These are phyloP conservation scores for Dicrurus megarhynchus DNA, from an alignment of 2,113 vertebrate genomes.

Conservation along the genomic window DNA sequence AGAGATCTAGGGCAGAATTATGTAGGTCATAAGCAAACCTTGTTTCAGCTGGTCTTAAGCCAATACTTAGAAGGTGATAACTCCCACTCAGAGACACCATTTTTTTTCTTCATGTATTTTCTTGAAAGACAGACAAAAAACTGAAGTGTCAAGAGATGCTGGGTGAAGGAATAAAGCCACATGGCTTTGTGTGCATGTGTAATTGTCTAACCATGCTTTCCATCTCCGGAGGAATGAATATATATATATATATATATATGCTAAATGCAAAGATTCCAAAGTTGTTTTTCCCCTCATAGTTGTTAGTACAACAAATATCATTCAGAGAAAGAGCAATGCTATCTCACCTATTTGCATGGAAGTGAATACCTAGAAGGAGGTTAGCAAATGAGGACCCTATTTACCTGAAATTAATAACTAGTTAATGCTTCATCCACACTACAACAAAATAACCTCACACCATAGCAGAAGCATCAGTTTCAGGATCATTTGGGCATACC, in stretches of 20 bases:
- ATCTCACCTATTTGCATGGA: background rate
- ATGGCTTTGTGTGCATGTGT: background rate
- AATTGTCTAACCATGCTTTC: background rate
- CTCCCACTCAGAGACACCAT: background rate
- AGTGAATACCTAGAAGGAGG: background rate
- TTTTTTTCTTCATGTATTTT: background rate
- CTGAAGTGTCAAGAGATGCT: background rate
- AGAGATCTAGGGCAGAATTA: constrained; percentile 9
- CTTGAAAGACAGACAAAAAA: background rate
- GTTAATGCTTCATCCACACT: background rate
- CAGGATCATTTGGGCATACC: background rate
- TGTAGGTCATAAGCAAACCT: background rate
- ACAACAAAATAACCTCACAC: background rate
- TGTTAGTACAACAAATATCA: background rate
- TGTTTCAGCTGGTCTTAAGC: background rate
- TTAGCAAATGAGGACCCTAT: background rate
- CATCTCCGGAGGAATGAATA: background rate
- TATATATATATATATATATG: no score
- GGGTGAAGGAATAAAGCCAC: background rate
- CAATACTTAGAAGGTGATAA: background rate
- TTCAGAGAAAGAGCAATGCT: background rate
- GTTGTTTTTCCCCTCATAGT: background rate
- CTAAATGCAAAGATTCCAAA: background rate
- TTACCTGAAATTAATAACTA: background rate
- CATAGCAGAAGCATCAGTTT: background rate